These are phyloP conservation scores for Etia nguti DNA, from an alignment of 2,113 vertebrate species.

Conservation along the genomic window DNA sequence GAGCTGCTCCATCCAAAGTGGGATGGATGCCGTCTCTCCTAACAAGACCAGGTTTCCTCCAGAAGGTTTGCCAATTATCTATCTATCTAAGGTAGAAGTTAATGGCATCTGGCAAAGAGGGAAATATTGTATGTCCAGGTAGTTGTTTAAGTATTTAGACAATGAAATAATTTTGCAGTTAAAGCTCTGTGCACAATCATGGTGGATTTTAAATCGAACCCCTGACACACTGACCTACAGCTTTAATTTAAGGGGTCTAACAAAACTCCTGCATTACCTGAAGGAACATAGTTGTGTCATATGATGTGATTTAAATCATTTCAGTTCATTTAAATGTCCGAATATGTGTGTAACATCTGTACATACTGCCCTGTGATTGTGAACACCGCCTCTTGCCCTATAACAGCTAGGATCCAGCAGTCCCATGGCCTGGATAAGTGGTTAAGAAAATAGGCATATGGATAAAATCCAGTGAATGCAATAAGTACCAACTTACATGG, in stretches of 20 bases:
- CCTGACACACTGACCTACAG: rapidly evolving
- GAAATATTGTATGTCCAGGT: neutral
- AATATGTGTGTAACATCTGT: neutral
- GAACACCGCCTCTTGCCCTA: neutral
- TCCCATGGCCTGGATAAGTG: neutral
- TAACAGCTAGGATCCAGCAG: neutral
- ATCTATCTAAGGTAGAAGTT: neutral
- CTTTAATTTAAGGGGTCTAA: neutral
- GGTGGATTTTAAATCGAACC: neutral
- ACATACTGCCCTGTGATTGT: neutral
- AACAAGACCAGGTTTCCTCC: no score
- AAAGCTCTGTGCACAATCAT: neutral
- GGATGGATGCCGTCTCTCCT: no score
- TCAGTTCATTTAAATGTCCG: neutral
- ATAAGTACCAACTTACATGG: neutral
- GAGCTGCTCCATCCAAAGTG: no score
- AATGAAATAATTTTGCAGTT: neutral
- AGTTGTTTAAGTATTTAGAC: neutral
- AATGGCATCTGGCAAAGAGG: neutral
- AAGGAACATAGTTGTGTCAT: neutral
- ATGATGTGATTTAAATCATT: neutral
- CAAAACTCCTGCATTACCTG: neutral
- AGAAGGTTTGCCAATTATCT: no score
- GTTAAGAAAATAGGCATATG: neutral
- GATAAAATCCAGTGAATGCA: neutral